Conservation (phyloP, 1,140 invertebrate genomes). For the Bathynomus jamesi region DNA sequence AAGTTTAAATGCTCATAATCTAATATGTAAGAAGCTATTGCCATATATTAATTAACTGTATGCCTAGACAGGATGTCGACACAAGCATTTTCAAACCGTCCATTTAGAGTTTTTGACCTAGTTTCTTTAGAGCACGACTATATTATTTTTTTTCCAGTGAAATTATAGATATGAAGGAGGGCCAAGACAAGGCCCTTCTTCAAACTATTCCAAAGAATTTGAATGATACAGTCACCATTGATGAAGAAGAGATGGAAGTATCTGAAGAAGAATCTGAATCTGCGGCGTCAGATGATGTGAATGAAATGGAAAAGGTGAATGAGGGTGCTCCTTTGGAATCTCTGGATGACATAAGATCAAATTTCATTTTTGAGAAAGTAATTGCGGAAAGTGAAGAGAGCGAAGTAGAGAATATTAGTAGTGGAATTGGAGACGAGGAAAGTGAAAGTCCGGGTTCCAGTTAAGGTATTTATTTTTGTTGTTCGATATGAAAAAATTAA, state of each 20-base stretch:
- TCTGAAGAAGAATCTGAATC: not conserved
- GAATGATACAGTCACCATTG: not conserved
- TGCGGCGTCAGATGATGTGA: not conserved
- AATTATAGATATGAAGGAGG: not conserved
- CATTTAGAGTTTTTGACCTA: too few relatives aligned
- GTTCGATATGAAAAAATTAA: too few relatives aligned
- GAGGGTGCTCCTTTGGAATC: not conserved
- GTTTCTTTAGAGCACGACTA: too few relatives aligned
- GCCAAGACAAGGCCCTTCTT: not conserved
- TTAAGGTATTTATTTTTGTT: too few relatives aligned
- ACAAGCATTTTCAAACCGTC: too few relatives aligned
- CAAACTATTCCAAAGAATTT: constrained; percentile 8
- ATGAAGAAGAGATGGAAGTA: not conserved
- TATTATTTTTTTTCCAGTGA: not conserved
- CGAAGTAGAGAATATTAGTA: too few relatives aligned
- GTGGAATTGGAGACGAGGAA: not conserved
- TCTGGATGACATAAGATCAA: not conserved
- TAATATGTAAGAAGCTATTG: too few relatives aligned
- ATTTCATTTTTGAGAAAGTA: not conserved
- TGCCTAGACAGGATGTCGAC: too few relatives aligned
- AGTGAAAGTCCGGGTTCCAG: not conserved
- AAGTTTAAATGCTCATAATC: too few relatives aligned
- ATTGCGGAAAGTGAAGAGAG: not conserved
- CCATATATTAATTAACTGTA: too few relatives aligned
- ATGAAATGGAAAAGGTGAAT: not conserved